Conservation (phyloP, 2,797 vertebrate genomes). For the Sebastiscus albofasciatus region DNA sequence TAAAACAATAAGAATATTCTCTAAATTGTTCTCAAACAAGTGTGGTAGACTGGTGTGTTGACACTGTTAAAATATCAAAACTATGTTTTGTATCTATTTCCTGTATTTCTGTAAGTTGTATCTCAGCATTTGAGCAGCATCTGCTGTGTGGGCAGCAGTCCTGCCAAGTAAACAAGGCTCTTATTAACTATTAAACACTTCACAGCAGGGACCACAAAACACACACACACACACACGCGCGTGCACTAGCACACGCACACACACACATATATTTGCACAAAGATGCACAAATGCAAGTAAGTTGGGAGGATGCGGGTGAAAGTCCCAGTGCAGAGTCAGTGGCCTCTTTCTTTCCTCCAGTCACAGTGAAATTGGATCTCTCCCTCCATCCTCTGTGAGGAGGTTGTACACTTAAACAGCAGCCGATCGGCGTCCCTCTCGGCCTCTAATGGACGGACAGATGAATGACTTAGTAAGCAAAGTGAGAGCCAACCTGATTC, state of each 20-base stretch:
- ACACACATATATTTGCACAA: conserved; percentile 30
- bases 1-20: not conserved
- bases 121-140: conserved; percentile 67
- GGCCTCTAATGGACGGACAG: conserved; percentile 33
- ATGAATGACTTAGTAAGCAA: conserved; percentile 54
- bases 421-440: conserved; percentile 14
- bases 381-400: conserved; percentile 34
- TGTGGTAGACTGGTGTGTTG: conserved; percentile 9
- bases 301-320: conserved; percentile 19
- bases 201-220: conserved; percentile 48
- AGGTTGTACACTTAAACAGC: conserved; percentile 54
- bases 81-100: conserved; percentile 40
- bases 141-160: conserved; percentile 75
- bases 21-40: not conserved
- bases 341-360: conserved; percentile 56
- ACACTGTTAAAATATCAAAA: conserved; percentile 16
- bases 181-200: conserved; percentile 82
- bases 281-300: conserved; percentile 54
- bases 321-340: conserved; percentile 64
- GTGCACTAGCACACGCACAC: conserved; percentile 12
- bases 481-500: conserved; percentile 43
- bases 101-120: conserved; percentile 48
- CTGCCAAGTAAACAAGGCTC: conserved; percentile 78
- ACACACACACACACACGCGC: conserved; percentile 27
- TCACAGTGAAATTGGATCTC: conserved; percentile 76